A percentile compares a stretch with the other conserved stretches of the same genome.
Conservation (phyloP, 2,113 vertebrate species). For the Cricetomys ansorgei region DNA sequence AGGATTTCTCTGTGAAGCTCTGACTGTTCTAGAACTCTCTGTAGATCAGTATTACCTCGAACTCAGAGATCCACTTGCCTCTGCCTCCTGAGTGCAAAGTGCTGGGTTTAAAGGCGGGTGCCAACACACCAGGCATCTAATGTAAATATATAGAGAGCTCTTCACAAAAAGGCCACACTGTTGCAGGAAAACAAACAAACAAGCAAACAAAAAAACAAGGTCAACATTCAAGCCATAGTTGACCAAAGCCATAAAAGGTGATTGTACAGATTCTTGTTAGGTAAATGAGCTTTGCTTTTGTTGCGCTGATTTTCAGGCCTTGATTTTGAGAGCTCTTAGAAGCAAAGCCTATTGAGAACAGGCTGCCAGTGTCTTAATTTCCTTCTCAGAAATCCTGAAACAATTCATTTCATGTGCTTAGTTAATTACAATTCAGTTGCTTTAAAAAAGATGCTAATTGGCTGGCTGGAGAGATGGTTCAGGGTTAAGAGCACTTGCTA, state of each 20-base stretch:
- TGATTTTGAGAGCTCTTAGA: slow-evolving; percentile 2
- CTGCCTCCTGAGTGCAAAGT: neutral
- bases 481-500: neutral
- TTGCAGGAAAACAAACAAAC: neutral
- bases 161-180: neutral
- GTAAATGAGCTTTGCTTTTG: neutral
- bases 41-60: neutral
- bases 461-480: neutral
- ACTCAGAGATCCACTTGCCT: neutral
- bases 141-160: neutral
- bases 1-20: neutral
- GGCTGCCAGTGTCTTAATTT: neutral
- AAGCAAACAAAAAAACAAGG: neutral
- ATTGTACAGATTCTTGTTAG: neutral
- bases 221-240: neutral
- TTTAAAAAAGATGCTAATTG: neutral
- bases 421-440: neutral
- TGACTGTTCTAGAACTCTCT: neutral
- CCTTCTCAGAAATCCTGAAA: slow-evolving; percentile 19
- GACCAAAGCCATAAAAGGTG: neutral
- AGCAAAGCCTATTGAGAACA: neutral
- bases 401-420: neutral
- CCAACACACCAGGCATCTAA: neutral
- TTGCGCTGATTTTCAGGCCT: neutral
- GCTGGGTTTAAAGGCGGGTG: neutral